phyloP scores from a whole-genome alignment of 2,113 vertebrate species.

The Gallinago undulata region DNA sequence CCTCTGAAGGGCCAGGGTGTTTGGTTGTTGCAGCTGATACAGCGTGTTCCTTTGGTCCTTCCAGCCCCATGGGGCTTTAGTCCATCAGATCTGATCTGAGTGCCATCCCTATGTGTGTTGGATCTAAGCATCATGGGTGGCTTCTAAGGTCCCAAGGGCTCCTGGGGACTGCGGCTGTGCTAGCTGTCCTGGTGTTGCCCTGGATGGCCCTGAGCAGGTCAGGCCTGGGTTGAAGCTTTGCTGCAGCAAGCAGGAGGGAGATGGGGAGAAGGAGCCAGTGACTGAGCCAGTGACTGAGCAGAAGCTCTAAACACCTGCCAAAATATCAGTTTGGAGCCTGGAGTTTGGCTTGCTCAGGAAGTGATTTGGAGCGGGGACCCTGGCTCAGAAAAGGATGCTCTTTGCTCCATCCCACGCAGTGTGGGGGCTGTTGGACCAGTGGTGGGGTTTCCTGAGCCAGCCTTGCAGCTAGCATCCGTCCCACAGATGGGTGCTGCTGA shows the following conservation, averaged over 20 bases:
- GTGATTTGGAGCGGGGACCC: background rate
- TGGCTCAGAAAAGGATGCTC: background rate
- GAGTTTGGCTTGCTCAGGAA: background rate
- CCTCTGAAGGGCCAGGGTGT: background rate
- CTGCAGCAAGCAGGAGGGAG: background rate
- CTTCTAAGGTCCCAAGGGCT: background rate
- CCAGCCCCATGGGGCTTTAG: background rate
- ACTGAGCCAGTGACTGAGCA: background rate
- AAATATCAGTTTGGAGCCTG: background rate
- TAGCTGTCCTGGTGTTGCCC: too few relatives aligned
- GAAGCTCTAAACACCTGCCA: background rate
- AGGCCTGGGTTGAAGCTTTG: background rate
- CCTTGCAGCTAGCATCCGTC: background rate
- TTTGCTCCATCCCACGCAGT: background rate
- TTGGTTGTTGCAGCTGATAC: background rate
- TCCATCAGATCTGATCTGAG: background rate
- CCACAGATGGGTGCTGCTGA: background rate
- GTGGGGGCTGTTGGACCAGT: background rate
- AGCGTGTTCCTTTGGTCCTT: background rate
- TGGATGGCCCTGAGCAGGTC: background rate
- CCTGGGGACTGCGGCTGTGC: background rate
- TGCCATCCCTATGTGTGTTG: background rate
- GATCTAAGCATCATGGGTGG: background rate
- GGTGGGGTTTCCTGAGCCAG: fast-evolving
- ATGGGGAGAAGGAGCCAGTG: background rate